Evolutionary conservation across 2,797 vertebrate species (phyloP), one percentile per base, ranked within the genome.

Genomic region (Sebastes paucispinis): DNA sequence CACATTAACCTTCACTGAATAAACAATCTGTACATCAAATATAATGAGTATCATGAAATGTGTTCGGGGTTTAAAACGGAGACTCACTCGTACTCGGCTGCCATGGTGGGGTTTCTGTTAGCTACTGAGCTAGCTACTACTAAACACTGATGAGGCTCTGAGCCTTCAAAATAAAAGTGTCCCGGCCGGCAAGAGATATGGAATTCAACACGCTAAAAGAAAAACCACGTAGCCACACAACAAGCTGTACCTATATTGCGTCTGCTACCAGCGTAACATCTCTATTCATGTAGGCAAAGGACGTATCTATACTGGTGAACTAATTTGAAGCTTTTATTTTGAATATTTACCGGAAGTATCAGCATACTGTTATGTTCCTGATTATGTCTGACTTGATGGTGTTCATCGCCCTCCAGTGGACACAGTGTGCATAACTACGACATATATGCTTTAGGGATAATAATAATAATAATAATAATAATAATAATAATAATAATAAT

Each of bases 61-160:
- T 60, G 16, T 63, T 12, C 6, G 16, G 31, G 24, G 1, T 11
- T 18, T 18, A 0, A 22, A 72, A 5, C 1, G 14, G 3, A 82
- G 80, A 96, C 95, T 96, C 89, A 96, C 96, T 96, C 95, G 94
- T 84, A 84, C 85, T 95, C 95, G 6, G 94, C 86, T 64, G 96
- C 96, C 94, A 94, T 96, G 85, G 69, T 85, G 77, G 9, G 47
- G 80, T 69, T 86, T 69, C 73, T 5, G 52, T 0, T 14, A 43
- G 47, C 47, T 12, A 6, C 13, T 43, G 57, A 55, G 79, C 75
- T 11, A 18, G 22, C 66, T 59, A 55, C 52, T 24, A 4, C 55
- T 9, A 4, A 20, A 29, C 34, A 5, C 27, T 29, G 73, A 70
- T 13, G 16, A 5, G n/a, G 22, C 14, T 0, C 18, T 6, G 1